These are phyloP conservation scores for Empidonax traillii DNA, from an alignment of 2,113 vertebrate genomes.

Conservation along the genomic window DNA sequence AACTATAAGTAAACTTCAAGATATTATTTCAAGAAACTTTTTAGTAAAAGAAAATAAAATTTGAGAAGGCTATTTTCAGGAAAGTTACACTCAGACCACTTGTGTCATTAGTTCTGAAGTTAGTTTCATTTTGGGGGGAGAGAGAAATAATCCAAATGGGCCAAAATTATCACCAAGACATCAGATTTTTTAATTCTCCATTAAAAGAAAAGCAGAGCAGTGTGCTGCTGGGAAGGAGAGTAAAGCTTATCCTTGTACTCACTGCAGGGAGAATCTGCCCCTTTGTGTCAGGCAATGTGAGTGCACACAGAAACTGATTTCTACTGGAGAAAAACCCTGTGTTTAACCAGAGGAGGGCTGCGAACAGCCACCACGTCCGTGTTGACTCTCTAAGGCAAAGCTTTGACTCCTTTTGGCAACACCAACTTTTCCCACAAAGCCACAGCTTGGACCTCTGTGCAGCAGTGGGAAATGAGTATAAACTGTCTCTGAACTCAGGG, in stretches of 20 bases:
- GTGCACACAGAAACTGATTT: neutral
- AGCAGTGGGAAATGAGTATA: neutral
- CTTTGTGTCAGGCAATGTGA: neutral
- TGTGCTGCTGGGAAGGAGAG: neutral
- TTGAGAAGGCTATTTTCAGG: neutral
- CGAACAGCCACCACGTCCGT: neutral
- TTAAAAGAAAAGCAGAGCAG: neutral
- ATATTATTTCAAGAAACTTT: neutral
- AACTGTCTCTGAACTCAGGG: neutral
- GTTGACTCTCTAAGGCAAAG: accelerated
- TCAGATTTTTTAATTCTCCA: neutral
- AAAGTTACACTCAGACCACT: neutral
- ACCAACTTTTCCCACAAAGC: neutral
- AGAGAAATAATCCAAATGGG: neutral
- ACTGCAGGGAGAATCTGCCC: neutral
- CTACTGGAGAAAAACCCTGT: neutral
- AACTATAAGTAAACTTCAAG: neutral
- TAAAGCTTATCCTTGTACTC: neutral
- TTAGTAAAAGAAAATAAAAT: neutral
- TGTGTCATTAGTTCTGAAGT: neutral
- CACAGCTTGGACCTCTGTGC: accelerated
- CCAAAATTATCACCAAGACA: neutral
- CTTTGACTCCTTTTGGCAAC: neutral
- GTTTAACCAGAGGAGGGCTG: neutral
- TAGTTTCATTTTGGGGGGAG: neutral